Percentiles rank a stretch among this genome's conserved stretches.
phyloP scores from a whole-genome alignment of 2,113 vertebrate genomes.

The Leucopternis melanops region DNA sequence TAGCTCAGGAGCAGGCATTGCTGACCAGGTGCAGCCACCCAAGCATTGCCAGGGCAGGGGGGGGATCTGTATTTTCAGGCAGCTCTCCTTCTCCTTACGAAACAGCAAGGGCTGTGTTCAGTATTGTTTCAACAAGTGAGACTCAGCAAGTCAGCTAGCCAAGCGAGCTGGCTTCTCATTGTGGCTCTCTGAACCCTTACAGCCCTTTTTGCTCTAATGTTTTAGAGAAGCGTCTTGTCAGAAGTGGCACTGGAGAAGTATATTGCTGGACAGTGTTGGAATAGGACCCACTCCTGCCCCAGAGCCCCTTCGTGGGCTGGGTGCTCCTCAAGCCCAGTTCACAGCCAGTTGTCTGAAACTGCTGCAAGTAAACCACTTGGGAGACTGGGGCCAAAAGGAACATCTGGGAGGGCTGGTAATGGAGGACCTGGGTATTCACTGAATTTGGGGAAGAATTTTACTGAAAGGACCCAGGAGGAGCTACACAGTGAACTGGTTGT shows the following conservation, averaged over 20 bases:
- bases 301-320: background rate
- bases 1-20: too few relatives aligned
- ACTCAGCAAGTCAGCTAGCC: background rate
- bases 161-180: background rate
- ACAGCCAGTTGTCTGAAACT: background rate
- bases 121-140: background rate
- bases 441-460: background rate
- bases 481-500: background rate
- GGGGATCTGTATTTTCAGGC: background rate
- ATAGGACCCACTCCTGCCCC: background rate
- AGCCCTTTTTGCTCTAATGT: background rate
- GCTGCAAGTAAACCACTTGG: background rate
- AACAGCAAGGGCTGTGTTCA: background rate
- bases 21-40: too few relatives aligned
- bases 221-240: background rate
- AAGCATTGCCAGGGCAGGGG: too few relatives aligned
- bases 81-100: background rate
- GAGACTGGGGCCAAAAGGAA: background rate
- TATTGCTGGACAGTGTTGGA: background rate
- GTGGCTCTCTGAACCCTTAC: background rate
- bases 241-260: background rate
- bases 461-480: background rate
- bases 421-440: background rate
- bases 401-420: background rate
- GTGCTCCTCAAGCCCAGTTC: background rate